Evolutionary conservation across 1,140 invertebrate genomes (phyloP), one percentile per base, ranked within the genome.

Genomic region (Camponotus vicinus): DNA sequence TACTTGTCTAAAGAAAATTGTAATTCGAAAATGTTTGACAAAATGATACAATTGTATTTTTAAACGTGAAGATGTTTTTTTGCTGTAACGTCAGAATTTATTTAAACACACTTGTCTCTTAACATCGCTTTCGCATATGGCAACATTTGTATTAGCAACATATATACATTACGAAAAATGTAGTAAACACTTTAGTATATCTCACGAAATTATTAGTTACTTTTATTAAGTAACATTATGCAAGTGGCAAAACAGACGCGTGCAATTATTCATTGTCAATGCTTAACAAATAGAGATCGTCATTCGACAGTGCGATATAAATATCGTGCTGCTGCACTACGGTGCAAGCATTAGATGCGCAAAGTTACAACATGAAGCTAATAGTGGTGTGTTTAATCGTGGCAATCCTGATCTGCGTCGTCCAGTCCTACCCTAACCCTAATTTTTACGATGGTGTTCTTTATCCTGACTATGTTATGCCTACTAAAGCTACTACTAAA

Each of bases 301-400:
- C n/a, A 67, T 73, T 85, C 55, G 52, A 37, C 13, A 13, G n/a
- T 6, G 1, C 11, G 0, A 55, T 86, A 88, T 90, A 90, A 88
- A 90, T 89, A 59, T 69, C n/a, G 49, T 18, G 42, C 21, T 11
- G 32, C 5, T 45, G 13, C 6, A 34, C 2, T 55, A 5, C 9
- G 11, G 34, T 13, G 37, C 32, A 32, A 87, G 55, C 32, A 67
- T 40, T 67, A 5, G 1, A n/a, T 15, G 2, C 2, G 11, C 3
- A 71, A 71, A 11, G 61, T 45, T 61, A 27, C 69, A 89, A 61
- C 63, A 90, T 90, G 89, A 61, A 7, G 7, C 0, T 18, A 7
- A 34, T 57, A 70, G 8, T 87, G 37, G 59, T 92, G 52, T 89
- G 52, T 63, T 13, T 93, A 13, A 66, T 66, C 42, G 42, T 93